These are phyloP conservation scores for Paramormyrops hopkinsi DNA, from an alignment of 2,797 vertebrate genomes.

Conservation along the genomic window DNA sequence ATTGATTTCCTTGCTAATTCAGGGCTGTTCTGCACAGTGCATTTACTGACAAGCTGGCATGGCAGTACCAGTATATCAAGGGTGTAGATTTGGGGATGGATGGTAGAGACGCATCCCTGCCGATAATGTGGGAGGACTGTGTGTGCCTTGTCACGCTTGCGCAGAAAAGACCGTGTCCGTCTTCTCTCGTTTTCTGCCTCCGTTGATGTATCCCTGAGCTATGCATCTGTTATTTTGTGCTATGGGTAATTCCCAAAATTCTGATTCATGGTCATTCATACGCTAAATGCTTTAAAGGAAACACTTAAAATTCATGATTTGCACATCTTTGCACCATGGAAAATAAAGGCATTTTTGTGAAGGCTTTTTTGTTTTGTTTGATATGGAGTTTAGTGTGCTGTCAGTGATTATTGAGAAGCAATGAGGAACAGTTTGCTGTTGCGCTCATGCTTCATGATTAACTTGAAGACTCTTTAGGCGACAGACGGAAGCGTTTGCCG, in stretches of 20 bases:
- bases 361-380: not conserved
- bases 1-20: not conserved
- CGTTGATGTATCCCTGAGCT: not conserved
- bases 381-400: not conserved
- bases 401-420: not conserved
- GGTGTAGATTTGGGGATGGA: not conserved
- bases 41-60: not conserved
- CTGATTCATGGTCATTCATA: conserved; percentile 15
- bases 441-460: not conserved
- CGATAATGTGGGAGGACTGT: not conserved
- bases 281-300: not conserved
- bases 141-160: not conserved
- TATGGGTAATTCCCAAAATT: not conserved
- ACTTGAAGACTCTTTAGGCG: not conserved
- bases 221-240: not conserved
- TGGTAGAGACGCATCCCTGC: not conserved
- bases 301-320: not conserved
- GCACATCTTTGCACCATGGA: not conserved
- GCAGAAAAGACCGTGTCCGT: not conserved
- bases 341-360: not conserved
- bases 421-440: not conserved
- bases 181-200: not conserved
- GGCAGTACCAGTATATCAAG: not conserved
- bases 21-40: not conserved
- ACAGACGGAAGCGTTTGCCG: not conserved